phyloP scores from a whole-genome alignment of 2,113 vertebrate species.

The Fulmarus glacialis region DNA sequence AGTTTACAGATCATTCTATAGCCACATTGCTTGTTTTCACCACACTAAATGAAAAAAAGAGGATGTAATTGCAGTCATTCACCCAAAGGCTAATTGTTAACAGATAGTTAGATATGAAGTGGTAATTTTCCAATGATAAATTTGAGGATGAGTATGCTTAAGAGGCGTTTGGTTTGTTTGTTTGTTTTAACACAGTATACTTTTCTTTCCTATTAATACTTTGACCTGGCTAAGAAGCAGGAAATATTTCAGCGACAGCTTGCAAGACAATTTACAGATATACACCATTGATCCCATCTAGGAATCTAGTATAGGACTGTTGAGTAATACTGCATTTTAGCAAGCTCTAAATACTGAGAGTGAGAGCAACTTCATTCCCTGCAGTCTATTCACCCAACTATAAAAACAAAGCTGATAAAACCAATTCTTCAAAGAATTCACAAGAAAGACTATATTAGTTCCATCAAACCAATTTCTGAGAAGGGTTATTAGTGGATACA shows the following conservation, averaged over 20 bases:
- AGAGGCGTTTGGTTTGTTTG: not conserved
- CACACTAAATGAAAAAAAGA: not conserved
- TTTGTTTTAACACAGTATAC: not conserved
- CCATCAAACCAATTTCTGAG: not conserved
- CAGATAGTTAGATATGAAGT: not conserved
- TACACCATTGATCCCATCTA: not conserved
- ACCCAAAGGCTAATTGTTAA: not conserved
- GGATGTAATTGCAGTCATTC: not conserved
- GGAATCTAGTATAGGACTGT: constrained; percentile 45
- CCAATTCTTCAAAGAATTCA: constrained; percentile 4
- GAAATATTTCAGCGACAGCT: constrained; percentile 59
- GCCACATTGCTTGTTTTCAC: not conserved
- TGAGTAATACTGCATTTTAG: constrained; percentile 38
- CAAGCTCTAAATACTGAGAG: constrained; percentile 11
- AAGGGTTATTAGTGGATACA: not conserved
- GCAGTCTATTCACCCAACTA: not conserved
- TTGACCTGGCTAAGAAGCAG: constrained; percentile 55
- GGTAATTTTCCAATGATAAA: not conserved
- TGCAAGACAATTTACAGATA: constrained; percentile 13
- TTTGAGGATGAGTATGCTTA: not conserved
- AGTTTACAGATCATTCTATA: not conserved
- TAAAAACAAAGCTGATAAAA: constrained; percentile 71
- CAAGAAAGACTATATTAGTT: not conserved
- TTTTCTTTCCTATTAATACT: not conserved
- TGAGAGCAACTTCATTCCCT: not conserved